Evolutionary conservation across 2,113 vertebrate genomes (phyloP).

Genomic region (Irena cyanogastra): DNA sequence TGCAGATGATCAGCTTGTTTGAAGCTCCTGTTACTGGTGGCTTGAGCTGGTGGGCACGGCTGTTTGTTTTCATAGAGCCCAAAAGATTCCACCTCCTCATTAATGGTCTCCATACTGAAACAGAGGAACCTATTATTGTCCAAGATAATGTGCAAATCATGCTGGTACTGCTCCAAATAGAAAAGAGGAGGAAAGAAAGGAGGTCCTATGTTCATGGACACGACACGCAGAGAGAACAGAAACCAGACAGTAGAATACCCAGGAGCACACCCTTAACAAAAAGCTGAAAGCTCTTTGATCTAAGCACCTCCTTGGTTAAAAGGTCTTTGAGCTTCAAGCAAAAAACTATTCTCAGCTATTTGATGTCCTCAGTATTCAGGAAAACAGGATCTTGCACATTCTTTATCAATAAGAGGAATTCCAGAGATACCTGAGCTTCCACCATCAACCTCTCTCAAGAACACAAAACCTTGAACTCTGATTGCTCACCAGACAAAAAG

Average conservation of each 20-base stretch:
- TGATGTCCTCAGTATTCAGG: slow-evolving; percentile 3
- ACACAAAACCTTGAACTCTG: slow-evolving; percentile 29
- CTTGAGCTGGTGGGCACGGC: not conserved
- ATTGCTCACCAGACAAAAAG: not conserved
- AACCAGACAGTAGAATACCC: not conserved
- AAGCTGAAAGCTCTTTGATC: slow-evolving; percentile 22
- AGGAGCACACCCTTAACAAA: not conserved
- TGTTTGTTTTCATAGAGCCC: not conserved
- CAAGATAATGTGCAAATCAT: not conserved
- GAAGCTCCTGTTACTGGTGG: not conserved
- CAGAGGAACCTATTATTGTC: not conserved
- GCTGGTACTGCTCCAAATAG: not conserved
- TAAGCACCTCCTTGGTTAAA: not conserved
- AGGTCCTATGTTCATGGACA: not conserved
- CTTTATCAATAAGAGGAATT: slow-evolving; percentile 50
- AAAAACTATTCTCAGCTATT: slow-evolving; percentile 15
- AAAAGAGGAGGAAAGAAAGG: not conserved
- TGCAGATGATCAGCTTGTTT: not conserved
- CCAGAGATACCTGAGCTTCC: slow-evolving; percentile 50
- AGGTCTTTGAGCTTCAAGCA: slow-evolving; percentile 33
- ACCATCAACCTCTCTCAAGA: slow-evolving; percentile 15
- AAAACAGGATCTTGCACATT: slow-evolving; percentile 64
- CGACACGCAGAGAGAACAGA: not conserved
- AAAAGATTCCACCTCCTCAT: not conserved
- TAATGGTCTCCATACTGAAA: not conserved